phyloP scores from a whole-genome alignment of 2,888 invertebrate genomes.

The Melitaea athalia region DNA sequence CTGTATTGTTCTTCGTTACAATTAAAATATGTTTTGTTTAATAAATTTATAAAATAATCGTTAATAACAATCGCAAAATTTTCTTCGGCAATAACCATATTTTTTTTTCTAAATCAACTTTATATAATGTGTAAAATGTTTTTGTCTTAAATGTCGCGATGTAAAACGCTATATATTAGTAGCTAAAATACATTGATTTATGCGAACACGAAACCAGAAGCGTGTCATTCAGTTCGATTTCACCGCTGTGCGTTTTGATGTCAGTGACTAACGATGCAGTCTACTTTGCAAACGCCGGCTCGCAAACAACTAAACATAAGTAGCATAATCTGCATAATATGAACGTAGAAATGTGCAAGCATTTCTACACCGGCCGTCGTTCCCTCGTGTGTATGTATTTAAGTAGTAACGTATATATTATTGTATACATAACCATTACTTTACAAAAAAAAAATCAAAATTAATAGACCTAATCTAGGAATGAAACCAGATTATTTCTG shows the following conservation, averaged over 20 bases:
- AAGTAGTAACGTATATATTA: not conserved
- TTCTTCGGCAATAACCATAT: no score
- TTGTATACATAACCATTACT: not conserved
- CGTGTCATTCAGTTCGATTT: conserved; percentile 58
- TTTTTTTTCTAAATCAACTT: not conserved
- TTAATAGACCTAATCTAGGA: no score
- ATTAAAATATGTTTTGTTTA: conserved; percentile 1
- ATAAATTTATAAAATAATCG: not conserved
- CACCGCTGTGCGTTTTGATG: conserved; percentile 59
- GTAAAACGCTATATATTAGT: conserved; percentile 3
- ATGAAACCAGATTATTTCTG: no score
- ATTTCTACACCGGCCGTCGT: conserved; percentile 19
- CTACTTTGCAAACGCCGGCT: conserved; percentile 33
- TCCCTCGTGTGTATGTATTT: not conserved
- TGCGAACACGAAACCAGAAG: conserved; percentile 42
- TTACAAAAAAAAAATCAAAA: no score
- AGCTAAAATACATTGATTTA: conserved; percentile 29
- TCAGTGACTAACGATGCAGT: conserved; percentile 61
- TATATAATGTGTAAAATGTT: not conserved
- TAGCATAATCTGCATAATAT: conserved; percentile 37
- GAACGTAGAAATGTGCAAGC: conserved; percentile 33
- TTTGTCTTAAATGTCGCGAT: no score
- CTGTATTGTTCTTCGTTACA: conserved; percentile 44
- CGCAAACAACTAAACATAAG: conserved; percentile 36
- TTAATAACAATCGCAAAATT: not conserved